These are phyloP conservation scores for Ranitomeya imitator DNA, from an alignment of 2,113 vertebrate genomes.

Conservation along the genomic window DNA sequence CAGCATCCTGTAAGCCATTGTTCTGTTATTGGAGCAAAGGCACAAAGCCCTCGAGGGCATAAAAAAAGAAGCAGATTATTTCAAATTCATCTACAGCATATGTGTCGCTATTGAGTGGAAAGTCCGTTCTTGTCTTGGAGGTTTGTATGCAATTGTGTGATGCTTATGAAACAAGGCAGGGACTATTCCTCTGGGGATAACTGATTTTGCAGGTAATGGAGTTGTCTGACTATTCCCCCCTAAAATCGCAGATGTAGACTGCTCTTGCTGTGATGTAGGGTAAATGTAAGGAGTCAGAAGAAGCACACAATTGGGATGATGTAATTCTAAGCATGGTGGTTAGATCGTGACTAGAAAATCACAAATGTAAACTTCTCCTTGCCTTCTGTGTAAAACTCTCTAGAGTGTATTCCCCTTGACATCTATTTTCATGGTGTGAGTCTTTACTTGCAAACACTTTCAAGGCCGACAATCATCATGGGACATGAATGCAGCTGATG, in stretches of 20 bases:
- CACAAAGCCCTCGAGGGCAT: neutral
- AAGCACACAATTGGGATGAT: neutral
- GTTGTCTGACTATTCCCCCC: neutral
- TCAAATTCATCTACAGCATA: neutral
- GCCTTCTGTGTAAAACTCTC: neutral
- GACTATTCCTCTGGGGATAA: neutral
- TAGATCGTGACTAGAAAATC: conserved; percentile 6
- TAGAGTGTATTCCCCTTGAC: neutral
- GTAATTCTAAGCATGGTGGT: neutral
- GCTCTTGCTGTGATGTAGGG: neutral
- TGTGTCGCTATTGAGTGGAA: neutral
- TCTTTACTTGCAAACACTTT: conserved; percentile 41
- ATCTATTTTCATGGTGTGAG: conserved; percentile 5
- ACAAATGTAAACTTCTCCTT: neutral
- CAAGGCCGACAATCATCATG: conserved; percentile 14
- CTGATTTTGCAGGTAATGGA: conserved; percentile 18
- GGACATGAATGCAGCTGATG: conserved; percentile 37
- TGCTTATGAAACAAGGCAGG: conserved; percentile 2
- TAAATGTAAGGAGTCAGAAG: neutral
- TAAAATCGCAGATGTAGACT: neutral
- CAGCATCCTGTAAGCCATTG: neutral
- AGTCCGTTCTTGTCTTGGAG: neutral
- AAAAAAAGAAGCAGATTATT: neutral
- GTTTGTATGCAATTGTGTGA: neutral
- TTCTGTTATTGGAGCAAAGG: neutral